Evolutionary conservation across 2,797 vertebrate genomes (phyloP).

Genomic region (Chelon labrosus): DNA sequence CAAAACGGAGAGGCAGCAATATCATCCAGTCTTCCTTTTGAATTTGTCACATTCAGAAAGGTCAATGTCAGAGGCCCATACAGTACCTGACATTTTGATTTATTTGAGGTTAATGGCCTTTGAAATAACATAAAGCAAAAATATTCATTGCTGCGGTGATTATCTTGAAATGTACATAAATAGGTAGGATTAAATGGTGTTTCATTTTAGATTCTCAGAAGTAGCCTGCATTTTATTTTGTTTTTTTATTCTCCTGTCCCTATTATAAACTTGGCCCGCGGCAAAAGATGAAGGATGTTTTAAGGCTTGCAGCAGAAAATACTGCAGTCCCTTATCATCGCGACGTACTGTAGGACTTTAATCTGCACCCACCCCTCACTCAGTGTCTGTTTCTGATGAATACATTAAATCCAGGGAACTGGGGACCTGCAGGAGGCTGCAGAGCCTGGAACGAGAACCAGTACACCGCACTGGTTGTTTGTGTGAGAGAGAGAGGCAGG

Average conservation of each 20-base stretch:
- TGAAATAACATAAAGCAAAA: conserved; percentile 20
- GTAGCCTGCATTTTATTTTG: conserved; percentile 37
- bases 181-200: conserved; percentile 43
- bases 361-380: conserved; percentile 58
- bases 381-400: conserved; percentile 68
- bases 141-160: conserved; percentile 17
- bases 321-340: conserved; percentile 74
- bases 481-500: conserved; percentile 7
- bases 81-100: conserved; percentile 33
- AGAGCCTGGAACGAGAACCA: conserved; percentile 48
- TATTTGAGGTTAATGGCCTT: conserved; percentile 21
- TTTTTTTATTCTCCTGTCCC: conserved; percentile 11
- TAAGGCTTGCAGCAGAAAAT: conserved; percentile 69
- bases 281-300: conserved; percentile 53
- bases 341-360: conserved; percentile 67
- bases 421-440: conserved; percentile 60
- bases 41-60: conserved; percentile 52
- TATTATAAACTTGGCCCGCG: conserved; percentile 29
- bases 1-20: conserved; percentile 75
- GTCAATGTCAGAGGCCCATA: conserved; percentile 42
- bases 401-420: conserved; percentile 68
- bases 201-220: conserved; percentile 50
- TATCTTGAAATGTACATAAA: conserved; percentile 44
- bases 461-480: conserved; percentile 15
- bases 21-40: conserved; percentile 79